A percentile compares a stretch with the other conserved stretches of the same genome.
Conservation (phyloP, 2,113 vertebrate genomes). For the Eurystomus gularis region DNA sequence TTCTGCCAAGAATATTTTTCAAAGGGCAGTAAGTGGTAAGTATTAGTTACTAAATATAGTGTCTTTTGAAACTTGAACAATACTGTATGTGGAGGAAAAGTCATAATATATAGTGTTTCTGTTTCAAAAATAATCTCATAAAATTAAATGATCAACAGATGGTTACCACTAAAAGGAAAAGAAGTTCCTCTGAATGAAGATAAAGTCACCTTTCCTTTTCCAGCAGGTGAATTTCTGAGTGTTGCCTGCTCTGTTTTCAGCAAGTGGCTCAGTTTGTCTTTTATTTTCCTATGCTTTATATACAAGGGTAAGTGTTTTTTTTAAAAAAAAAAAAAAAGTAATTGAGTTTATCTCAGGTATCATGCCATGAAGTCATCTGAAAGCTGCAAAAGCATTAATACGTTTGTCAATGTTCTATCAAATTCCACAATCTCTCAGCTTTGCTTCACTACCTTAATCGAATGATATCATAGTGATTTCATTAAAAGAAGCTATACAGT, state of each 20-base stretch:
- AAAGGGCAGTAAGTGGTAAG: slow-evolving; percentile 62
- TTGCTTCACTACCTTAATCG: not conserved
- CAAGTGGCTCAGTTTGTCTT: not conserved
- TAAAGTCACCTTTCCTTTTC: not conserved
- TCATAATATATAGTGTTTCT: not conserved
- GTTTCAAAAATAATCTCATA: not conserved
- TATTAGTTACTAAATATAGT: slow-evolving; percentile 62
- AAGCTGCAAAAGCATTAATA: not conserved
- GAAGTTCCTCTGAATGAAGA: not conserved
- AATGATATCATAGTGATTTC: not conserved
- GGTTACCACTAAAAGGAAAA: not conserved
- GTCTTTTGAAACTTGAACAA: slow-evolving; percentile 47
- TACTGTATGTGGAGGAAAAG: not conserved
- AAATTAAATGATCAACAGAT: not conserved
- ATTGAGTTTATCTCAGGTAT: not conserved
- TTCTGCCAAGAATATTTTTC: slow-evolving; percentile 61
- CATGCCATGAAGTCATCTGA: not conserved
- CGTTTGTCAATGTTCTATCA: not conserved
- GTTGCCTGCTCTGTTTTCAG: not conserved
- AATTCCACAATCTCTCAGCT: not conserved
- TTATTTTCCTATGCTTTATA: not conserved
- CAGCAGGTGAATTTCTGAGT: not conserved
- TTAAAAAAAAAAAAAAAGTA: not conserved
- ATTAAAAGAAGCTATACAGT: not conserved
- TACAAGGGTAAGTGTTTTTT: not conserved